Conservation (phyloP, 2,797 vertebrate genomes). For the Clarias fuscus region DNA sequence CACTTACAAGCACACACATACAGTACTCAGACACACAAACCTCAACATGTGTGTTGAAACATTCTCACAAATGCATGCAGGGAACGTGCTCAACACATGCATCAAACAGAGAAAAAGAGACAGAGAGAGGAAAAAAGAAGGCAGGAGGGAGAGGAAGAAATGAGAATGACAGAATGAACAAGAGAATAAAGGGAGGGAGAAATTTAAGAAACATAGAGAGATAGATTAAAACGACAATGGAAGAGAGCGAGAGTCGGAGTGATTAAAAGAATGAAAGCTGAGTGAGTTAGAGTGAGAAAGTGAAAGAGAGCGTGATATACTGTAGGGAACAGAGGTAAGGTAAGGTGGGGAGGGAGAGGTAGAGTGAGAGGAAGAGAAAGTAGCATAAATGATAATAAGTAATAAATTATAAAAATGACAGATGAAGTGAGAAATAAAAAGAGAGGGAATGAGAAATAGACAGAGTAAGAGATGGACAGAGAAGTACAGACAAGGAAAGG, state of each 20-base stretch:
- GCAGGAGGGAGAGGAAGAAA: not conserved
- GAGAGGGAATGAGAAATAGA: not conserved
- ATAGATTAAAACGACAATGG: not conserved
- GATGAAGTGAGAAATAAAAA: not conserved
- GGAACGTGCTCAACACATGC: not conserved
- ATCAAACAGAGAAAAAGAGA: not conserved
- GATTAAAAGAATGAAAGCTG: not conserved
- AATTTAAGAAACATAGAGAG: not conserved
- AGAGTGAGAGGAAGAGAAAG: not conserved
- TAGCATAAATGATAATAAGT: too few relatives aligned
- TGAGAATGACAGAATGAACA: not conserved
- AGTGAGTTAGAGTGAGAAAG: not conserved
- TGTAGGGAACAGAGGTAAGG: slow-evolving; percentile 30
- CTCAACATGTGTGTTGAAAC: not conserved
- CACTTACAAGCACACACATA: slow-evolving; percentile 1
- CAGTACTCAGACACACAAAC: not conserved
- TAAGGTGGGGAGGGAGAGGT: not conserved
- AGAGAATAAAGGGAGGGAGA: not conserved
- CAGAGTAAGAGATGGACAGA: not conserved
- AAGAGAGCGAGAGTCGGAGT: not conserved
- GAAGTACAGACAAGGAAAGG: not conserved
- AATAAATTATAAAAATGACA: not conserved
- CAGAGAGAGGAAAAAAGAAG: not conserved
- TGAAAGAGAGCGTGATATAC: not conserved
- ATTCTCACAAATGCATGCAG: not conserved